Conservation (phyloP, 2,888 invertebrate genomes). For the Drosophila anceps region DNA sequence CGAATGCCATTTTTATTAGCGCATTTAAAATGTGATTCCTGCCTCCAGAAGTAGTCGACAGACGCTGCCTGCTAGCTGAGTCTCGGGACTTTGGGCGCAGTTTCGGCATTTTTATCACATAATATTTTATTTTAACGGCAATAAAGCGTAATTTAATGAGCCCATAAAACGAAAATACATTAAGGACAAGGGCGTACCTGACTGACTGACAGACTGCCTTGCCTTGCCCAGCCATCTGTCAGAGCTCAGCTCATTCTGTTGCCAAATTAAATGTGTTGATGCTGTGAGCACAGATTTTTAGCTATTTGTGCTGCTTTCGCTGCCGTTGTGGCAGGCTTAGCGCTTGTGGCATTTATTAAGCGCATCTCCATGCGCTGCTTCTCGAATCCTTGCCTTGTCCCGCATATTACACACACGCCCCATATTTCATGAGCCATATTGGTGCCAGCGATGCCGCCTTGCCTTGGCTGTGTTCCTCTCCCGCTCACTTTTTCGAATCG, state of each 20-base stretch:
- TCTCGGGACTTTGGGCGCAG: constrained; percentile 32
- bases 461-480: neutral
- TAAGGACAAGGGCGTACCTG: constrained; percentile 59
- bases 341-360: constrained; percentile 61
- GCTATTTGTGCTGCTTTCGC: constrained; percentile 4
- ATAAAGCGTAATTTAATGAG: constrained; percentile 83
- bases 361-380: constrained; percentile 38
- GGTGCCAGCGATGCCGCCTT: constrained; percentile 36
- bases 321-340: constrained; percentile 40
- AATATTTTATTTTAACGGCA: constrained; percentile 83
- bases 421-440: constrained; percentile 37
- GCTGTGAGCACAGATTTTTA: constrained; percentile 45
- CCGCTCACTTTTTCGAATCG: constrained; percentile 4
- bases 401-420: constrained; percentile 70
- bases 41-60: constrained; percentile 13
- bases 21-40: constrained; percentile 62
- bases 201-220: constrained; percentile 6
- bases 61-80: constrained; percentile 10
- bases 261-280: constrained; percentile 72
- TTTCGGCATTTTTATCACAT: constrained; percentile 79
- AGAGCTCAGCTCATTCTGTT: constrained; percentile 65
- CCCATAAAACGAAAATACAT: constrained; percentile 81
- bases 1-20: constrained; percentile 56
- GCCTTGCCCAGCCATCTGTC: constrained; percentile 64
- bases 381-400: constrained; percentile 44